Base-by-base conservation (phyloP, 2,113 vertebrate genomes). In the Labeo catla region DNA sequence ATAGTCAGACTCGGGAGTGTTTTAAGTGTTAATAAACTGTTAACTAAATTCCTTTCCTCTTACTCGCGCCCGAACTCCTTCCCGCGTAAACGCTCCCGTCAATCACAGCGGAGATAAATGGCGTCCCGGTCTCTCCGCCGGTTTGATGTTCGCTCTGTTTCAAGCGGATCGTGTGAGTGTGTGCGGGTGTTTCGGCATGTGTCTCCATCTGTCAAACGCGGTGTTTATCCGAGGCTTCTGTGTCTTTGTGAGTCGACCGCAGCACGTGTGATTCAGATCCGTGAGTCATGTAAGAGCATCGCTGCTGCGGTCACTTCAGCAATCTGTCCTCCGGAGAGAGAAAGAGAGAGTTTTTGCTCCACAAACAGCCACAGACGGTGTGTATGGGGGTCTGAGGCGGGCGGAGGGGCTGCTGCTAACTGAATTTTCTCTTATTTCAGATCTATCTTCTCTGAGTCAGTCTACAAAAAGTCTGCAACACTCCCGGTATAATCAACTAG, bases 271-370 rank as follows among this genome's bases (percentile, higher is more conserved):
- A 90, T 82, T 90, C 89, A 90, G 15, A 84, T n/a, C 50, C 23
- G 70, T 90, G 89, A 90, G 86, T 91, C 88, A 90, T 66, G 76
- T 47, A 23, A 74, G 81, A 88, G 80, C 80, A 68, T 50, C 63
- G 23, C 13, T 79, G 23, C 43, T 83, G 49, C 23, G 68, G 43
- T 57, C 54, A 47, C 2, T 16, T 28, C 23, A 70, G 50, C 87
- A 52, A 68, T 74, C 68, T 36, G 77, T n/a, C 21, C 66, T 23
- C 9, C 39, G 12, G 21, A 10, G n/a, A 23, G 12, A 16, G 21
- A 1, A 63, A 65, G 36, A 81, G 4, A 73, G 19, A 8, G n/a
- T 49, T 34, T 28, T 65, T 65, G 12, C 74, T 9, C 70, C 43
- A n/a, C 19, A 83, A 59, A 59, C 66, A 70, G 7, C 12, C 66